Evolutionary conservation across 2,113 vertebrate species (phyloP), one percentile per base, ranked within the genome.

Genomic region (Proterorhinus semilunaris): DNA sequence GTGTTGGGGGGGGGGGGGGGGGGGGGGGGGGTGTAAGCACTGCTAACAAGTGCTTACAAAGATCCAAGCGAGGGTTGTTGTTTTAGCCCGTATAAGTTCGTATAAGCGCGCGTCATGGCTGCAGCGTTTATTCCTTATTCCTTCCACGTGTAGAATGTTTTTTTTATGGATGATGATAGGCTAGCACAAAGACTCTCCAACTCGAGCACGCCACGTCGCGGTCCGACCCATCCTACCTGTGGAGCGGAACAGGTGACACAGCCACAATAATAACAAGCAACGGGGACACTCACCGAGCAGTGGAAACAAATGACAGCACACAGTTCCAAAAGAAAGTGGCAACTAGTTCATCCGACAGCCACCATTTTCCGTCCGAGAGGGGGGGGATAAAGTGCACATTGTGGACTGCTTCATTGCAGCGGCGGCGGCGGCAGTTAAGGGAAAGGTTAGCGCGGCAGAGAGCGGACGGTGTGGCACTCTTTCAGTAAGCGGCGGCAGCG

Each of bases 161-260:
- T 52, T 21, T 9, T 21, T 2, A 3, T 50, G 49, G 11, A 50
- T 13, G 49, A 13, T 50, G 15, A 50, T 6, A 5, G 49, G 15
- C 12, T 17, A 21, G 3, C 8, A 52, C 9, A 21, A 9, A 0
- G 27, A 36, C 27, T 36, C 27, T 36, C 27, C 27, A 36, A 36
- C 27, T 36, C 27, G 27, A 36, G 27, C 27, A 36, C 16, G 8
- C 17, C 9, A 9, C 8, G 8, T 21, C 0, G 53, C 53, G 9
- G 27, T 0, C 61, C 55, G 71, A 4, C 50, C 5, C 54, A 59
- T 75, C 74, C 84, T 86, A 90, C 88, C 88, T 90, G 88, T 90
- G 68, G 88, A 89, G 76, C 76, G 17, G 76, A 63, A 67, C 86
- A 83, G 79, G 75, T 86, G 82, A 85, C 69, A 13, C 66, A 21